Base-by-base conservation (phyloP, 1,140 invertebrate genomes). In the Aricia agestis region DNA sequence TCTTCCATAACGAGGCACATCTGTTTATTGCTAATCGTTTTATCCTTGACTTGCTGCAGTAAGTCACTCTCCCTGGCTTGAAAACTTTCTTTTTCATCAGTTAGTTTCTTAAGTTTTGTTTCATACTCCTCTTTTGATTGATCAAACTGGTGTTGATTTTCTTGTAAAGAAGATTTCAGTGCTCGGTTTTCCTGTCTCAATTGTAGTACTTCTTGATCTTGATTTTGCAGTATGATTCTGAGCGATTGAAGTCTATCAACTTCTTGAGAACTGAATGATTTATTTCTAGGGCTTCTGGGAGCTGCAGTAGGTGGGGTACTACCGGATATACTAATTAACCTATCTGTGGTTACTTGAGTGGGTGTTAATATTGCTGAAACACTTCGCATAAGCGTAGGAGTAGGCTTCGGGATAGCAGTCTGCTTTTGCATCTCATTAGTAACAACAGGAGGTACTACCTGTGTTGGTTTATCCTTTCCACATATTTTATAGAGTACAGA, bases 1-100 rank as follows among this genome's bases (percentile, higher is more conserved):
- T 89, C 89, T 67, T 91, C 89, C 85, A 91, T 87, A 32, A 89
- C 87, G 78, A 90, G 84, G 71, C 84, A 82, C 85, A 90, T 89
- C 80, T 91, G 83, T 77, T 86, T 89, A 70, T 89, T 89, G 45
- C 78, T 84, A 25, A 89, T 73, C 58, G 74, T 80, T 74, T 89
- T 91, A 36, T 87, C 81, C 80, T 81, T 81, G 6, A 91, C 65
- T 74, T 90, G 84, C 67, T 88, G 82, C n/a, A 79, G 70, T 71
- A 91, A 75, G 76, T 83, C 80, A 73, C 78, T 80, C 77, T 91
- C 84, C 70, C 70, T 84, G 9, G 84, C 78, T 67, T 80, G 19
- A 59, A 84, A 79, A 59, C 72, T 73, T 57, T 86, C 78, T 72
- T 76, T 85, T 72, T 91, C 86, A 59, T 84, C 81, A 19, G 75